Percentiles rank a stretch among this genome's conserved stretches.
phyloP scores from a whole-genome alignment of 2,113 vertebrate species.

The Drymodes brunneopygia region DNA sequence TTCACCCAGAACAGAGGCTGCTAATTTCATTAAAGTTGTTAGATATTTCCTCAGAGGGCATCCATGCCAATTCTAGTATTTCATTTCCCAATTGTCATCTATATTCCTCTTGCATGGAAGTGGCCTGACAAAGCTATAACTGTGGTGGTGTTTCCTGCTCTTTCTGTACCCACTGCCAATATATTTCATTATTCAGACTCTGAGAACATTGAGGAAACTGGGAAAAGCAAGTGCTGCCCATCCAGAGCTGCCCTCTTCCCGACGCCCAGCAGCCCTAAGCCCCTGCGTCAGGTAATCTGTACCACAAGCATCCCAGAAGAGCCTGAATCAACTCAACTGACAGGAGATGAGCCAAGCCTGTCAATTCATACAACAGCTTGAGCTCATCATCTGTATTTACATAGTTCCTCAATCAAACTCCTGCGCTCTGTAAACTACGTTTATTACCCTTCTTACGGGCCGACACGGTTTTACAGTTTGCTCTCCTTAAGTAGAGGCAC shows the following conservation, averaged over 20 bases:
- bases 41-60: conserved; percentile 2
- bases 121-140: not conserved
- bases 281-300: conserved; percentile 35
- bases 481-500: conserved; percentile 13
- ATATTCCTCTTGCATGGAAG: not conserved
- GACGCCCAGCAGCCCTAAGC: not conserved
- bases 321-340: conserved; percentile 24
- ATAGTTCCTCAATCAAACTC: conserved; percentile 42
- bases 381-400: conserved; percentile 38
- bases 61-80: conserved; percentile 39
- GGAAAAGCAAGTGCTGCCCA: not conserved
- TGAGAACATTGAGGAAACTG: not conserved
- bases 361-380: conserved; percentile 17
- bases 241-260: not conserved
- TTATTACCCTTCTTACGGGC: not conserved
- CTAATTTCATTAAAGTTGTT: conserved; percentile 64
- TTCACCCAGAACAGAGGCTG: conserved; percentile 62
- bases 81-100: conserved; percentile 25
- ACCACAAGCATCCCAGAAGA: conserved; percentile 37
- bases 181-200: not conserved
- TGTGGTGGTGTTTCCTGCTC: not conserved
- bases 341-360: conserved; percentile 3
- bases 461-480: conserved; percentile 42
- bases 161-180: not conserved
- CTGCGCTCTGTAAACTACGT: not conserved